phyloP scores from a whole-genome alignment of 2,888 invertebrate species.

The Ichneumoninae sp. region DNA sequence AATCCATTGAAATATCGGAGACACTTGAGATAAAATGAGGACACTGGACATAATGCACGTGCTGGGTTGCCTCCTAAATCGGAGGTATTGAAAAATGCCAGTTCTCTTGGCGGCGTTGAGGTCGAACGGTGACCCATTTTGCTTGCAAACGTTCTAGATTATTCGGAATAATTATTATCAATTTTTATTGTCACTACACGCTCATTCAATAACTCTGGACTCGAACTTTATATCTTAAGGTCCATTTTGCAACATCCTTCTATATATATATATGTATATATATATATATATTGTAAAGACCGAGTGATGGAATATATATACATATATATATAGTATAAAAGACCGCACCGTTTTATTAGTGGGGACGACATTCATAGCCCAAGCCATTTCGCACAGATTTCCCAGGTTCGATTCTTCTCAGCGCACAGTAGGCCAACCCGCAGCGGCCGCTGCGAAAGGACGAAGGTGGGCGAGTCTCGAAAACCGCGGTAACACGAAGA shows the following conservation, averaged over 20 bases:
- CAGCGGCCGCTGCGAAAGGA: constrained; percentile 5
- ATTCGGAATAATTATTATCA: too few species aligned
- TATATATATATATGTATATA: background rate
- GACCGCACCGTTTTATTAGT: background rate
- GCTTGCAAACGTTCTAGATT: too few species aligned
- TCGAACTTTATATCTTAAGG: background rate
- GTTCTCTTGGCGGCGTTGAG: too few species aligned
- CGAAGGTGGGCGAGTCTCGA: constrained; percentile 23
- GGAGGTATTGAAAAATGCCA: too few species aligned
- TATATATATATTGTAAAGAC: too few species aligned
- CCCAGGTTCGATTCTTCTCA: constrained; percentile 32
- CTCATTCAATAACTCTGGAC: background rate
- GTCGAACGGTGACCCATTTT: too few species aligned
- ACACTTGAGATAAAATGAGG: too few species aligned
- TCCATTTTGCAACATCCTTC: background rate
- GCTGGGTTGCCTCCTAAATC: too few species aligned
- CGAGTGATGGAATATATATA: too few species aligned
- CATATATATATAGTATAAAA: background rate
- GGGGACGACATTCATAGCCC: constrained; percentile 7
- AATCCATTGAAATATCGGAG: too few species aligned
- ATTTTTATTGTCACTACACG: too few species aligned
- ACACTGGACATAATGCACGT: too few species aligned
- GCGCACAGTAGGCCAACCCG: constrained; percentile 19
- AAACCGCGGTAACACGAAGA: constrained; percentile 32
- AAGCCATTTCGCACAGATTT: constrained; percentile 39